These are phyloP conservation scores for Maniola jurtina DNA, from an alignment of 1,140 invertebrate species.

Conservation along the genomic window DNA sequence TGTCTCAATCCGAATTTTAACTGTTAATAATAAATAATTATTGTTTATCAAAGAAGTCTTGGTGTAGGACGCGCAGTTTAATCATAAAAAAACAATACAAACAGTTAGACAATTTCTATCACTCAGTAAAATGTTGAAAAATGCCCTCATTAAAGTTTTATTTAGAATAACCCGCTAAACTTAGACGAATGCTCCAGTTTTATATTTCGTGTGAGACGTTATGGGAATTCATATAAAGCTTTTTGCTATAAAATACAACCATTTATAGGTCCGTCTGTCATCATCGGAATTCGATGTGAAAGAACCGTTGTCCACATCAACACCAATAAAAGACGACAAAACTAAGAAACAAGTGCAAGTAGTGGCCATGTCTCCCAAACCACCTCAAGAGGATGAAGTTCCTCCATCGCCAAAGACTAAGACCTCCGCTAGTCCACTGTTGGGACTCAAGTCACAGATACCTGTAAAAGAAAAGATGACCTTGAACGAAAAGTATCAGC, in stretches of 20 bases:
- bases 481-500: slow-evolving; percentile 43
- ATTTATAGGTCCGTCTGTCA: slow-evolving; percentile 37
- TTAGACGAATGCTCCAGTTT: too few relatives aligned
- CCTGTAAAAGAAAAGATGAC: slow-evolving; percentile 41
- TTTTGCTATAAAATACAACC: background rate
- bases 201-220: too few relatives aligned
- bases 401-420: slow-evolving; percentile 20
- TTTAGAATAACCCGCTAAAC: too few relatives aligned
- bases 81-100: too few relatives aligned
- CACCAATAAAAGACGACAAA: slow-evolving; percentile 57
- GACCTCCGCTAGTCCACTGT: slow-evolving; percentile 29
- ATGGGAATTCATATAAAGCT: too few relatives aligned
- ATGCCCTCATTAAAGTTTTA: too few relatives aligned
- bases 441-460: slow-evolving; percentile 38
- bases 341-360: slow-evolving; percentile 53
- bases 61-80: too few relatives aligned
- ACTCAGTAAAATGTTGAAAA: too few relatives aligned
- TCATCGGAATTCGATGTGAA: slow-evolving; percentile 48
- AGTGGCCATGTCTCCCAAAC: slow-evolving; percentile 70
- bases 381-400: slow-evolving; percentile 24
- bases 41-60: too few relatives aligned
- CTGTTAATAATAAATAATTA: too few relatives aligned
- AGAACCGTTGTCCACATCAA: slow-evolving; percentile 66
- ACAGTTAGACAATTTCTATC: too few relatives aligned
- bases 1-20: too few relatives aligned